Conservation (phyloP, 2,888 invertebrate genomes). For the Melolontha melolontha region DNA sequence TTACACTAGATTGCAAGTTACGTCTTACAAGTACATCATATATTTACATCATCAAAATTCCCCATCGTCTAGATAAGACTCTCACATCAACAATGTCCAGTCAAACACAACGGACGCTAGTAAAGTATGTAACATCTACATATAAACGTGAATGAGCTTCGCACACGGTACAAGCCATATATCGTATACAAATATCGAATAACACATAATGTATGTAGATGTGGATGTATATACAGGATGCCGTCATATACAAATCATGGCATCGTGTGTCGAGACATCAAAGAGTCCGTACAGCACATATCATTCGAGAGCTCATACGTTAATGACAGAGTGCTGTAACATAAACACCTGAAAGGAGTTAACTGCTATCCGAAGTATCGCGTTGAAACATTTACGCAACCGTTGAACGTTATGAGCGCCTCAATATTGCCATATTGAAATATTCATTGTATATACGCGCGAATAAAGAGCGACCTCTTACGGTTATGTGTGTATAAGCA, state of each 20-base stretch:
- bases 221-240: conserved; percentile 1
- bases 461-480: conserved; percentile 30
- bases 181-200: no score
- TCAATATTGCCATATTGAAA: conserved; percentile 42
- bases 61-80: no score
- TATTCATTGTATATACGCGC: conserved; percentile 38
- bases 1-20: no score
- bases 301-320: conserved; percentile 38
- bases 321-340: conserved; percentile 38
- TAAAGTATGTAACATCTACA: no score
- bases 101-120: no score
- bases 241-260: conserved; percentile 29
- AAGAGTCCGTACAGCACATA: conserved; percentile 34
- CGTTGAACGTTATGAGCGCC: conserved; percentile 40
- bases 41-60: no score
- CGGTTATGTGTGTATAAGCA: conserved; percentile 10
- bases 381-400: conserved; percentile 42
- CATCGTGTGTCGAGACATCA: conserved; percentile 38
- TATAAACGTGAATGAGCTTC: no score
- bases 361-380: conserved; percentile 35
- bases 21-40: no score
- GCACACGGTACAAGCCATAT: no score
- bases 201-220: conserved; percentile 6
- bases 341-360: conserved; percentile 40
- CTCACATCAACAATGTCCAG: no score